These are phyloP conservation scores for Holotrichia oblita DNA, from an alignment of 1,140 invertebrate species.

Conservation along the genomic window DNA sequence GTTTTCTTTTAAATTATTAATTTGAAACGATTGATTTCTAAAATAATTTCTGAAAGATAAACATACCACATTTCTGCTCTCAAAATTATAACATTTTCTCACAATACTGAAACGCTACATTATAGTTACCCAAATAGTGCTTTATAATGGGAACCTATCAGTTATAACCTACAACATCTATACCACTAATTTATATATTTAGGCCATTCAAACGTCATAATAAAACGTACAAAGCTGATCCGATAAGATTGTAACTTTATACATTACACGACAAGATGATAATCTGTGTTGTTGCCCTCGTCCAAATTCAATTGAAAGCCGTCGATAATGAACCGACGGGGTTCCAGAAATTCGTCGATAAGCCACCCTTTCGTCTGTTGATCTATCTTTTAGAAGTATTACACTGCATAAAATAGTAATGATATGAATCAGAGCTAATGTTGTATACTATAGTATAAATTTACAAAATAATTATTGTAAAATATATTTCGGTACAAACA, in stretches of 20 bases:
- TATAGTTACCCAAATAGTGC: too few relatives aligned
- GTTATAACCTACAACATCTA: not conserved
- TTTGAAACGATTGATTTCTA: too few relatives aligned
- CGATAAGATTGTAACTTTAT: slow-evolving; percentile 13
- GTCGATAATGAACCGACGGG: slow-evolving; percentile 5
- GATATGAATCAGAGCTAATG: not conserved
- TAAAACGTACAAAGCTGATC: not conserved
- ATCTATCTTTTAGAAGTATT: not conserved
- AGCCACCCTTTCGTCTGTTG: not conserved
- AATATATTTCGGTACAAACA: too few relatives aligned
- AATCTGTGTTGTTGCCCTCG: not conserved
- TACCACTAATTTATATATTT: slow-evolving; percentile 9
- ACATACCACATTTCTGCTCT: too few relatives aligned
- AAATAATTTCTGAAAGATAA: too few relatives aligned
- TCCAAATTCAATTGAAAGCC: not conserved
- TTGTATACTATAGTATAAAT: too few relatives aligned
- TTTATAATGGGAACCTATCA: too few relatives aligned
- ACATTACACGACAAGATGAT: not conserved
- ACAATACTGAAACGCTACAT: too few relatives aligned
- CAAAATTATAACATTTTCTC: too few relatives aligned
- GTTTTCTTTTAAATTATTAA: too few relatives aligned
- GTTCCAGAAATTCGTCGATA: slow-evolving; percentile 1
- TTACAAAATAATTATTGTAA: too few relatives aligned
- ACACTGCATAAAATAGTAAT: not conserved
- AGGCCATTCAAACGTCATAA: slow-evolving; percentile 1